Base-by-base conservation (phyloP, 1,140 invertebrate species). In the Panagrolaimus sp. region DNA sequence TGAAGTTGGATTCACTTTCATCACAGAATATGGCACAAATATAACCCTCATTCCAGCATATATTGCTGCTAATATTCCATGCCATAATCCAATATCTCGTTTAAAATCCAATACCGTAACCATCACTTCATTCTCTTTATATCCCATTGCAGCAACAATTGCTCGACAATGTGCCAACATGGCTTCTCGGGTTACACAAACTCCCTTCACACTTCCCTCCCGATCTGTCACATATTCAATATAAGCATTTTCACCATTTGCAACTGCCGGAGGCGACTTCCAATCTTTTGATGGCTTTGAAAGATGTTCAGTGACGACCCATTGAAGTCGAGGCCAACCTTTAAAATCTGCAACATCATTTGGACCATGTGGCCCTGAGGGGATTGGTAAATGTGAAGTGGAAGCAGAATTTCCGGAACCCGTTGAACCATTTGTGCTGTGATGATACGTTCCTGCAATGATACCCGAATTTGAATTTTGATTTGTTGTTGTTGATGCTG, bases 41-140 rank as follows among this genome's bases (percentile, higher is more conserved):
- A 98, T 91, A 15, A 98, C 93, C 85, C 97, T 94, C 94, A 99
- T 98, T 28, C 96, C 96, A 85, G 97, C 97, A 71, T 97, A 88
- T 44, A 98, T 90, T 80, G 91, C 93, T 17, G 94, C 92, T 32
- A 98, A 87, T 62, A 98, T 91, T 14, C 91, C 90, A 86, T 98
- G 95, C 96, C 96, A 98, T 1, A 98, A 86, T 0, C 95, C 95
- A 70, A 88, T 85, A 78, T 89, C 88, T 76, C 88, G 77, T 79
- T 98, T 98, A 84, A 98, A 98, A 85, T 99, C 96, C 67, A 98
- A 84, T 1, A 99, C 95, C 86, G 95, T 98, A 15, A 99, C 94
- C 88, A 93, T 91, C n/a, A 89, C 87, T 81, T 88, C 88, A 44
- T 94, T 94, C 86, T 98, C 95, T 3, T 94, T 96, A 84, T 98